These are phyloP conservation scores for Girardinichthys multiradiatus DNA, from an alignment of 2,113 vertebrate genomes.

Conservation along the genomic window DNA sequence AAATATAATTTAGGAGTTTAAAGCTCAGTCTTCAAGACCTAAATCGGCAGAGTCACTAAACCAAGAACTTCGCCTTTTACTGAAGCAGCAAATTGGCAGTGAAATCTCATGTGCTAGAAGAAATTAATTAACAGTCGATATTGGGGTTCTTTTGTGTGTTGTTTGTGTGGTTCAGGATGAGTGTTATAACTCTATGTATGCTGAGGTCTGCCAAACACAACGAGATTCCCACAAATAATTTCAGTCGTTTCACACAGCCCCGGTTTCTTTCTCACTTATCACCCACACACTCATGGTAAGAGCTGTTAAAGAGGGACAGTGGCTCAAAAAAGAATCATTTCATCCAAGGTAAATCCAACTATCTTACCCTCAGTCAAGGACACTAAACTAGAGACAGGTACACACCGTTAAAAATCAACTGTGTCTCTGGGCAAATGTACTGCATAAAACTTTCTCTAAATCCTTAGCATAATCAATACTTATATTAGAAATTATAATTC, in stretches of 20 bases:
- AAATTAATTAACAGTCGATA: not conserved
- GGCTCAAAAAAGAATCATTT: slow-evolving; percentile 44
- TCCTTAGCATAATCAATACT: not conserved
- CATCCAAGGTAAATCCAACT: slow-evolving; percentile 35
- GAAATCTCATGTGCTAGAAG: not conserved
- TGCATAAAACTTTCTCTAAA: not conserved
- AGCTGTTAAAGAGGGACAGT: slow-evolving; percentile 63
- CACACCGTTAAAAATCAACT: not conserved
- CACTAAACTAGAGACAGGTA: slow-evolving; percentile 26
- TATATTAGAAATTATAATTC: no score
- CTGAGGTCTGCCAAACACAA: slow-evolving; percentile 13
- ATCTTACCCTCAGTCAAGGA: slow-evolving; percentile 42
- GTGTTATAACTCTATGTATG: not conserved
- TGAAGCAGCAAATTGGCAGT: not conserved
- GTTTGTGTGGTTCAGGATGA: slow-evolving; percentile 6
- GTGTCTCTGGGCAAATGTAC: not conserved
- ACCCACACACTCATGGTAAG: slow-evolving; percentile 62
- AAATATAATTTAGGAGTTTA: not conserved
- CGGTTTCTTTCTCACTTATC: slow-evolving; percentile 72
- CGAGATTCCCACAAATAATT: slow-evolving; percentile 47
- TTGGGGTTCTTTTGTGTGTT: not conserved
- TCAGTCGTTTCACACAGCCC: slow-evolving; percentile 67
- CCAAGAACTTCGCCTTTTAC: not conserved
- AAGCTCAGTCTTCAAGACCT: not conserved
- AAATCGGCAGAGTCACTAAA: not conserved